Evolutionary conservation across 2,113 vertebrate genomes (phyloP), one percentile per base, ranked within the genome.

Genomic region (Falcunculus frontatus): DNA sequence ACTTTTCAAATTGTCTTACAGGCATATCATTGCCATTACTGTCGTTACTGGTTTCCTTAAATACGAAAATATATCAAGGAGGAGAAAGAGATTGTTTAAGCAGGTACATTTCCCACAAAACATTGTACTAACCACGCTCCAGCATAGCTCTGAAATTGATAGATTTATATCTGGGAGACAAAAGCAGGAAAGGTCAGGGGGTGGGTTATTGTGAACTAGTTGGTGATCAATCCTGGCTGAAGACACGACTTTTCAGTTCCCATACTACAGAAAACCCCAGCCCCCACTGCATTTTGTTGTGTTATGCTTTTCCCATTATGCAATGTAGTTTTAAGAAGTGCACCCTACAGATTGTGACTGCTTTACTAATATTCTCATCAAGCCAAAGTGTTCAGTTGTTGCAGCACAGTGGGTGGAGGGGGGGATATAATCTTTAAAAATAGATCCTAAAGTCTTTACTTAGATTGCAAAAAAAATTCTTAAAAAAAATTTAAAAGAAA

Each of bases 381-480:
- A 97, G 82, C 72, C 90, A 74, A 90, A 96, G 46, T 75, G 76
- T 93, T 94, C 83, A 68, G 93, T 84, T 94, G 56, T 96, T 95
- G 79, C 83, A 95, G 96, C 6, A 1, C 64, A 94, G 93, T 96
- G 95, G 95, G 95, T 78, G 96, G 94, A 88, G 64, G 84, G 82
- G 74, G 87, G 92, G 25, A 59, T 32, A 81, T 20, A 75, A 86
- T 87, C 60, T 75, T 97, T 84, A 96, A 95, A 97, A 96, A 97
- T 97, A 97, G 93, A 86, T 57, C 44, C 62, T 84, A n/a, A 56
- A 95, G 92, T 75, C 96, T 97, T 97, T 97, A 96, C 92, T 96
- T 97, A 96, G 92, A 92, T 53, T 81, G 47, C 32, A 96, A 90
- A 95, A 93, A 95, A 93, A 91, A 93, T 41, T 8, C 42, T 46